Percentiles rank a stretch among this genome's conserved stretches.
Evolutionary conservation across 1,140 invertebrate species (phyloP).

Genomic region (Galleria mellonella): DNA sequence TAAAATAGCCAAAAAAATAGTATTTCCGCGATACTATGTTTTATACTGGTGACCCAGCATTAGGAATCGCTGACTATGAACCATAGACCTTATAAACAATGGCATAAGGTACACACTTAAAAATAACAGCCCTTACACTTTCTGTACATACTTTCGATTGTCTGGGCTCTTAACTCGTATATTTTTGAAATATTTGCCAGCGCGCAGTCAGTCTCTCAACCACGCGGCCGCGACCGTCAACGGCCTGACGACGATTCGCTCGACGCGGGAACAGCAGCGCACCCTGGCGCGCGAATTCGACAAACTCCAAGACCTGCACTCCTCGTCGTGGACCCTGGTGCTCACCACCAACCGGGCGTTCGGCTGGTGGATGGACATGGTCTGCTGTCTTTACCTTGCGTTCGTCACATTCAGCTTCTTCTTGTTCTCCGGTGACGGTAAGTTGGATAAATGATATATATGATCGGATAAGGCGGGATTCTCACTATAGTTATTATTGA

Average conservation of each 20-base stretch:
- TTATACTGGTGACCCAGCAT: too few species aligned
- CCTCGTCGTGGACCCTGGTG: constrained; percentile 80
- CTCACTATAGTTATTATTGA: too few species aligned
- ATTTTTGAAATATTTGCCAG: too few species aligned
- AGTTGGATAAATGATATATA: constrained; percentile 7
- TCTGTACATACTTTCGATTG: too few species aligned
- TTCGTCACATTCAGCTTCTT: constrained; percentile 75
- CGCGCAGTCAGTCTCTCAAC: constrained; percentile 88
- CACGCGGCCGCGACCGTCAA: constrained; percentile 86
- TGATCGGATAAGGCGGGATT: too few species aligned
- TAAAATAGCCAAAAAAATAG: too few species aligned
- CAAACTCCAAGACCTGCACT: constrained; percentile 82
- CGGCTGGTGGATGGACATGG: constrained; percentile 77
- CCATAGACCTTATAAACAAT: too few species aligned
- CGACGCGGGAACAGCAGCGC: constrained; percentile 76
- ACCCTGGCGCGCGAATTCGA: constrained; percentile 80
- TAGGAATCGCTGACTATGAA: too few species aligned
- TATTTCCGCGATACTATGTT: too few species aligned
- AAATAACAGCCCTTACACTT: too few species aligned
- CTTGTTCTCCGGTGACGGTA: constrained; percentile 53
- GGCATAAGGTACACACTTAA: too few species aligned
- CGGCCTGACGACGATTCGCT: constrained; percentile 88
- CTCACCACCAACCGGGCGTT: constrained; percentile 77
- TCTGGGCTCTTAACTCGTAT: too few species aligned
- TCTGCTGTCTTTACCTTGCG: constrained; percentile 79